A percentile compares a stretch with the other conserved stretches of the same genome.
These are phyloP conservation scores for Polypedilum pembai DNA, from an alignment of 1,140 invertebrate species.

Conservation along the genomic window DNA sequence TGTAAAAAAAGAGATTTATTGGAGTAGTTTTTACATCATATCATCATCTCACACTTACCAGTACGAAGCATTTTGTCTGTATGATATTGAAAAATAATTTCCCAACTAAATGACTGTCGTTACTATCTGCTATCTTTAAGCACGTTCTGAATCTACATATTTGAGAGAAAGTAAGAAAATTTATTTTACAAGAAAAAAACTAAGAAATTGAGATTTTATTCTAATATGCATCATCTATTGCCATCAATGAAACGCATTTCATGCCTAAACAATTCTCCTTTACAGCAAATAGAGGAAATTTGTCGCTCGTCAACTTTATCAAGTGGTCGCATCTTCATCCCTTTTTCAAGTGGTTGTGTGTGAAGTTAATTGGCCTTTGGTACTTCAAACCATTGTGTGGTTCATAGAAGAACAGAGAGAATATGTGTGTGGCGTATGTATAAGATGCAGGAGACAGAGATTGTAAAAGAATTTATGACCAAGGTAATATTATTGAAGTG, in stretches of 20 bases:
- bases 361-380: constrained; percentile 12
- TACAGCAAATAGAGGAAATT: background rate
- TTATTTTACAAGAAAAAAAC: background rate
- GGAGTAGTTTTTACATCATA: too few species aligned
- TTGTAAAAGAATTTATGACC: too few species aligned
- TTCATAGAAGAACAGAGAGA: background rate
- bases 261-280: constrained; percentile 30
- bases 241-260: constrained; percentile 11
- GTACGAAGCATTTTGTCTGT: constrained; percentile 83
- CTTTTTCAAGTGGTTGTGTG: constrained; percentile 5
- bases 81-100: constrained; percentile 91
- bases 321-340: constrained; percentile 32
- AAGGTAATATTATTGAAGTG: background rate
- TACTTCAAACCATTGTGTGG: background rate
- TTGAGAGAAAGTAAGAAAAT: constrained; percentile 32
- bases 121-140: constrained; percentile 74
- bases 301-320: constrained; percentile 29
- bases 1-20: background rate
- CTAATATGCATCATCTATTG: background rate
- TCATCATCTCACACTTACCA: constrained; percentile 39
- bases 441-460: background rate
- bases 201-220: background rate
- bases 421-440: background rate
- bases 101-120: constrained; percentile 80
- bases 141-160: constrained; percentile 80